A percentile compares a stretch with the other conserved stretches of the same genome.
These are phyloP conservation scores for Conopomorpha cramerella DNA, from an alignment of 1,140 invertebrate genomes.

Conservation along the genomic window DNA sequence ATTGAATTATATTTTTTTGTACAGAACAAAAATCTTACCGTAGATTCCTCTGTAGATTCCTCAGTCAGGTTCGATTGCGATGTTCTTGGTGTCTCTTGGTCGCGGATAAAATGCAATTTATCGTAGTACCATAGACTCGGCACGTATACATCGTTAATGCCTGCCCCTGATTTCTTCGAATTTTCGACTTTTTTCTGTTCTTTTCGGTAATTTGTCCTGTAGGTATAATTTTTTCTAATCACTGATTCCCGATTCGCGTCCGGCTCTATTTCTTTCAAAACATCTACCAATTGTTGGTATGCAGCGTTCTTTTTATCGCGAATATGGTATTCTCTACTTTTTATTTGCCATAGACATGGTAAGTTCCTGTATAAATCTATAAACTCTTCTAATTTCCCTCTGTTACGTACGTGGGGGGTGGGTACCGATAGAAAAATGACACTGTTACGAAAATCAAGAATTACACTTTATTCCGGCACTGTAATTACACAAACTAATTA, in stretches of 20 bases:
- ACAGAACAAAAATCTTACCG: too few species aligned
- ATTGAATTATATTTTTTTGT: too few species aligned
- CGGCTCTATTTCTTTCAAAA: background rate
- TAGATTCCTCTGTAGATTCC: too few species aligned
- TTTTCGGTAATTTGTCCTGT: background rate
- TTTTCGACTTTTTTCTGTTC: background rate
- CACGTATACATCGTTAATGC: background rate
- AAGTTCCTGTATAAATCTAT: background rate
- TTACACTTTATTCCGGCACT: too few species aligned
- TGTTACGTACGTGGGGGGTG: too few species aligned
- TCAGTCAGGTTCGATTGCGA: background rate
- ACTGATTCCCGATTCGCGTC: background rate
- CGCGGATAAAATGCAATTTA: background rate
- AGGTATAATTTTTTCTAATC: background rate
- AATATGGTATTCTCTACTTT: constrained; percentile 1
- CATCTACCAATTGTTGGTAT: background rate
- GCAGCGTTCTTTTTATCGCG: background rate
- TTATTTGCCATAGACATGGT: background rate
- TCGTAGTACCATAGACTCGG: constrained; percentile 1
- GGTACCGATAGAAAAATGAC: too few species aligned
- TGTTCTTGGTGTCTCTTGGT: constrained; percentile 1
- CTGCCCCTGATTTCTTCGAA: background rate
- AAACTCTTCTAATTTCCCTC: constrained; percentile 2
- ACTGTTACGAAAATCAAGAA: too few species aligned
- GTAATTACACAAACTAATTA: too few species aligned